Evolutionary conservation across 1,140 invertebrate genomes (phyloP), one percentile per base, ranked within the genome.

Genomic region (Drosophila bipectinata): DNA sequence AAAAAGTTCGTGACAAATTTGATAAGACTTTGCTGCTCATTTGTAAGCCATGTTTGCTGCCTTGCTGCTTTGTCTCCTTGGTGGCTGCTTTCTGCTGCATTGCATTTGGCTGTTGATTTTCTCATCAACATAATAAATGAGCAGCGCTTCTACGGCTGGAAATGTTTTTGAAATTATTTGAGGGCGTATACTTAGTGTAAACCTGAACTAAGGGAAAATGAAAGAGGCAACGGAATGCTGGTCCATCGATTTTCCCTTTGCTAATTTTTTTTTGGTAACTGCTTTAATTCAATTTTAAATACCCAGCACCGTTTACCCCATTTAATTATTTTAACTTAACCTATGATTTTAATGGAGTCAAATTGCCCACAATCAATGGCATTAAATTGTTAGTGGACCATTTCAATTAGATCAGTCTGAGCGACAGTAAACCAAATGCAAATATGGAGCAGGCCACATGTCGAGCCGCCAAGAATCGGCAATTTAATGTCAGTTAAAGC

Each of bases 1-100:
- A 37, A 45, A 60, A 76, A 44, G 51, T 56, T 76, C 51, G 73
- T 72, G 58, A 73, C 79, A 60, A 77, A 85, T 80, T 77, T 77
- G 75, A 77, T 53, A 45, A 51, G 57, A 77, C 59, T 81, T 80
- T 67, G 51, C 60, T 64, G 56, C 56, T 73, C 59, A 76, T 80
- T 80, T 79, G 67, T 77, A 56, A 48, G 53, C 52, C 34, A 61
- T 68, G 66, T 47, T 34, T 64, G 28, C 37, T 45, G 48, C 24
- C 44, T 34, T 39, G 63, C 59, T 30, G 37, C 45, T 45, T 61
- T 59, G 54, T 56, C 61, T 24, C 26, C 62, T 54, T 34, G 34
- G 7, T n/a, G 52, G 69, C 21, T 57, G 45, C 63, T 52, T 64
- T 77, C 21, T 57, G 45, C 63, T 52, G 47, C 52, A 64, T 49